Conservation (phyloP, 37 sponge, comb jelly and placozoan species). For the Geodia barretti region DNA sequence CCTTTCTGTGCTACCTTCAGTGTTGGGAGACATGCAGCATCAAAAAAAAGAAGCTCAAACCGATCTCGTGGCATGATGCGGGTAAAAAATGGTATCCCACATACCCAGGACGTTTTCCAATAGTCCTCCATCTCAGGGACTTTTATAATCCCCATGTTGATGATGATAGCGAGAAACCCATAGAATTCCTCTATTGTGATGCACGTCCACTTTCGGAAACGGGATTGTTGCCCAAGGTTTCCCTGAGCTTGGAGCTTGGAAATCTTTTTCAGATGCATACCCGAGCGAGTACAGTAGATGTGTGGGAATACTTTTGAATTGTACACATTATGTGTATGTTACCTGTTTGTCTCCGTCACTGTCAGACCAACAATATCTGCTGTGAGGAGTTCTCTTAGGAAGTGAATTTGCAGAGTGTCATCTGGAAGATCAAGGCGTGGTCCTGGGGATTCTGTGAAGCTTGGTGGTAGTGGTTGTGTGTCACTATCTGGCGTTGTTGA, state of each 20-base stretch:
- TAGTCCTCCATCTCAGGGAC: constrained; percentile 17
- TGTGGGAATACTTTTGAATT: no score
- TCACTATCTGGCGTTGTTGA: not conserved
- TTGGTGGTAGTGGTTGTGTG: not conserved
- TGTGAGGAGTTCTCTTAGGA: no score
- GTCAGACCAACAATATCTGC: not conserved
- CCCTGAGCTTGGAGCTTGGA: not conserved
- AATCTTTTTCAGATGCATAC: not conserved
- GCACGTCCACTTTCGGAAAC: not conserved
- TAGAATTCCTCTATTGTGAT: not conserved
- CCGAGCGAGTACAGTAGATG: no score
- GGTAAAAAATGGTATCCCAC: not conserved
- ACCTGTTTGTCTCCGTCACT: constrained; percentile 3
- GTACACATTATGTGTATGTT: not conserved
- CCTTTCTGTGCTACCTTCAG: not conserved
- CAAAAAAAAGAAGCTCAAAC: constrained; percentile 2
- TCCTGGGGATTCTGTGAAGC: not conserved
- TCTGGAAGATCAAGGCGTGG: no score
- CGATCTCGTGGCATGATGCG: constrained; percentile 3
- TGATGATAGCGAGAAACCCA: not conserved
- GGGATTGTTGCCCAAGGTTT: not conserved
- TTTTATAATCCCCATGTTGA: constrained; percentile 34
- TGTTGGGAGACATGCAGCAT: no score
- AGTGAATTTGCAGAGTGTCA: no score
- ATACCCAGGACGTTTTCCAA: constrained; percentile 1